Percentiles rank a stretch among this genome's conserved stretches.
phyloP scores from a whole-genome alignment of 2,113 vertebrate genomes.

The Grus americana region DNA sequence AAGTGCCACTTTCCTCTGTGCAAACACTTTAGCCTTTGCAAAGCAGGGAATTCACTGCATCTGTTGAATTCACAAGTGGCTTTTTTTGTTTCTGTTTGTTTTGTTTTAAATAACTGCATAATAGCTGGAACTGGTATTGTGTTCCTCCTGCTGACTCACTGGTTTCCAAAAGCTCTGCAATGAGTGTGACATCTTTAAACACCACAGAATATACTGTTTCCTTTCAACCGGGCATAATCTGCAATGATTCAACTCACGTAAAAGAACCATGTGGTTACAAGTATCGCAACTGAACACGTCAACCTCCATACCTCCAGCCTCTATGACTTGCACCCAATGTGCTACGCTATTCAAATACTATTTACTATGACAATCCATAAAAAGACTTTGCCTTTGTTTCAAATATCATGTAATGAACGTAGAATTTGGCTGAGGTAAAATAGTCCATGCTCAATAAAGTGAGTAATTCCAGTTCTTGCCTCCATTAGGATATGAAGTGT shows the following conservation, averaged over 20 bases:
- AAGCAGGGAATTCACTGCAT: slow-evolving; percentile 56
- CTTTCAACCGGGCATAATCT: slow-evolving; percentile 49
- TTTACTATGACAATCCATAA: background rate
- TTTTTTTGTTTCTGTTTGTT: slow-evolving; percentile 50
- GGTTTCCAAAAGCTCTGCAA: slow-evolving; percentile 51
- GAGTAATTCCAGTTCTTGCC: background rate
- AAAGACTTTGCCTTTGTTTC: background rate
- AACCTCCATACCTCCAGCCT: background rate
- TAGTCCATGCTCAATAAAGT: background rate
- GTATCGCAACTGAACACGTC: background rate
- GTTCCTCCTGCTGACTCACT: slow-evolving; percentile 61
- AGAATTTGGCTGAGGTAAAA: background rate
- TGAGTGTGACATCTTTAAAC: slow-evolving; percentile 51
- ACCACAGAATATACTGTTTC: slow-evolving; percentile 31
- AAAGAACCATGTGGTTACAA: slow-evolving; percentile 19
- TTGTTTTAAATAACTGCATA: slow-evolving; percentile 59
- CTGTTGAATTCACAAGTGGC: slow-evolving; percentile 57
- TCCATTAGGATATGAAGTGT: background rate
- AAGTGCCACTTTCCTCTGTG: slow-evolving; percentile 36
- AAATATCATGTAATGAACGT: background rate
- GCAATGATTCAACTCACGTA: background rate
- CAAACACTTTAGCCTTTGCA: slow-evolving; percentile 37
- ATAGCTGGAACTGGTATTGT: slow-evolving; percentile 53
- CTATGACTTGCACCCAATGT: background rate
- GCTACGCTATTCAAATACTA: background rate